Conservation (phyloP, 2,888 invertebrate genomes). For the Lypha dubia region DNA sequence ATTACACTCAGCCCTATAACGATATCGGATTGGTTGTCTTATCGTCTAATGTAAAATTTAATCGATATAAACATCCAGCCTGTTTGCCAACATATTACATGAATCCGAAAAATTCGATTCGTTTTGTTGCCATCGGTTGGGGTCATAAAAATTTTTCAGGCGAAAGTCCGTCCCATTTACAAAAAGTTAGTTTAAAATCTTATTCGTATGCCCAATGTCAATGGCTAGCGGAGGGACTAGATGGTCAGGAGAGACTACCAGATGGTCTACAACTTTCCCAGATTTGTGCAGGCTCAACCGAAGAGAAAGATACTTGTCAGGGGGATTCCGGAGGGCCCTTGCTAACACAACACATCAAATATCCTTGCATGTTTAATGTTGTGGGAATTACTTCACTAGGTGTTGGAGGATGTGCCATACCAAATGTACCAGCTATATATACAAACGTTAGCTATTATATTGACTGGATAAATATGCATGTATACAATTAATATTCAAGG, state of each 20-base stretch:
- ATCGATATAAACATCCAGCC: conserved; percentile 83
- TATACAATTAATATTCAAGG: background rate
- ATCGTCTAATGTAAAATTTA: conserved; percentile 80
- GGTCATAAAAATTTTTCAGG: conserved; percentile 82
- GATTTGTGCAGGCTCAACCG: conserved; percentile 77
- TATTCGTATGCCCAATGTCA: conserved; percentile 76
- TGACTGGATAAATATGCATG: conserved; percentile 75
- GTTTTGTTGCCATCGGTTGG: conserved; percentile 84
- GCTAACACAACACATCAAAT: conserved; percentile 76
- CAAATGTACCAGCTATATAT: conserved; percentile 78
- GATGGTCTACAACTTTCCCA: conserved; percentile 74
- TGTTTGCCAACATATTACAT: conserved; percentile 81
- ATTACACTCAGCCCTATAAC: conserved; percentile 81
- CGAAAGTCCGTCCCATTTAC: conserved; percentile 81
- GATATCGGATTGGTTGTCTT: conserved; percentile 85
- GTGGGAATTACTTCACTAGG: conserved; percentile 78
- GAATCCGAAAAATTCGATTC: conserved; percentile 65
- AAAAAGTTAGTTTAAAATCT: conserved; percentile 84
- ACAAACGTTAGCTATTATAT: conserved; percentile 77
- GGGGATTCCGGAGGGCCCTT: conserved; percentile 80
- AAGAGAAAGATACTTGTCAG: conserved; percentile 77
- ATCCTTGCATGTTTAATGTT: conserved; percentile 78
- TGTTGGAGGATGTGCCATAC: conserved; percentile 76
- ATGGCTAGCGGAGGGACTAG: conserved; percentile 59
- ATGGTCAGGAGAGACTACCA: conserved; percentile 71